A percentile compares a stretch with the other conserved stretches of the same genome.
Evolutionary conservation across 2,888 invertebrate species (phyloP).

Genomic region (Myopa testacea): DNA sequence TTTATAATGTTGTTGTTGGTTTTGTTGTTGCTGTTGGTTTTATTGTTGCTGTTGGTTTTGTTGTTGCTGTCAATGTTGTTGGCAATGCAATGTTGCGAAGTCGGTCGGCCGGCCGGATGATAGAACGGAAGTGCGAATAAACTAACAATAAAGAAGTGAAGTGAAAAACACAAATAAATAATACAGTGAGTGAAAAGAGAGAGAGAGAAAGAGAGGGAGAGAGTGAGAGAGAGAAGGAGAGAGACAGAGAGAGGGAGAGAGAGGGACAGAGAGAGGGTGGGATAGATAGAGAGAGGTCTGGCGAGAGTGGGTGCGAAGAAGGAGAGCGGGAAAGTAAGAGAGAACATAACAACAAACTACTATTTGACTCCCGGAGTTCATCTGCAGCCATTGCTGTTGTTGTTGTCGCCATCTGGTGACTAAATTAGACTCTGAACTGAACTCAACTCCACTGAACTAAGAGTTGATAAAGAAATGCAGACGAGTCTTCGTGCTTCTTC

Average conservation of each 20-base stretch:
- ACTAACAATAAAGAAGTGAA: background rate
- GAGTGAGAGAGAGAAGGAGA: background rate
- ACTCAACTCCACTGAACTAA: background rate
- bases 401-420: conserved; percentile 16
- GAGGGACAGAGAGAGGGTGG: background rate
- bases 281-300: too few species aligned
- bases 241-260: background rate
- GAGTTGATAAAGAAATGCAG: background rate
- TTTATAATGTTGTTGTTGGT: background rate
- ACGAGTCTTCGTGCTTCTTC: too few species aligned
- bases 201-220: background rate
- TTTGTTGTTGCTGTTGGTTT: background rate
- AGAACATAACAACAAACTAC: too few species aligned
- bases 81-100: conserved; percentile 1
- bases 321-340: too few species aligned
- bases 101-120: too few species aligned
- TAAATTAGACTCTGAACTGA: conserved; percentile 6
- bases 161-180: background rate
- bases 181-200: background rate
- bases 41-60: background rate
- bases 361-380: background rate
- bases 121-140: background rate
- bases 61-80: background rate
- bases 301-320: too few species aligned
- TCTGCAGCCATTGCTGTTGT: background rate